Evolutionary conservation across 2,113 vertebrate genomes (phyloP).

Genomic region (Hydrolagus affinis): DNA sequence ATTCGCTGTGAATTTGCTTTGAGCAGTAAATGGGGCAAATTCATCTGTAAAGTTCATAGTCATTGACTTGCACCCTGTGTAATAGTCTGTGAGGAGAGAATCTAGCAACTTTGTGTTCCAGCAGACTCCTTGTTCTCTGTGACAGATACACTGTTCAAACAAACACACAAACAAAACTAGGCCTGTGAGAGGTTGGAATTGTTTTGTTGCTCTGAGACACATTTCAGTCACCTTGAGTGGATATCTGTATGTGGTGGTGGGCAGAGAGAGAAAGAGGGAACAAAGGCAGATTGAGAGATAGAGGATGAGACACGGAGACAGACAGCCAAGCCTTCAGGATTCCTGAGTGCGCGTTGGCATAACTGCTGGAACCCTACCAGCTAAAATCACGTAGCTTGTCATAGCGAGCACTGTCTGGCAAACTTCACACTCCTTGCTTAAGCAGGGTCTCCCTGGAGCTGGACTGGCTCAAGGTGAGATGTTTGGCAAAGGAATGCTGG

Average conservation of each 20-base stretch:
- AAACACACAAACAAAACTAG: constrained; percentile 12
- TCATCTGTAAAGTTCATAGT: constrained; percentile 2
- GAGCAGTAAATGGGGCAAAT: constrained; percentile 13
- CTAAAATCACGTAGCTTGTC: no score
- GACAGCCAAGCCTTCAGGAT: background rate
- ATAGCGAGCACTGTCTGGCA: no score
- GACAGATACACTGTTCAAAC: constrained; percentile 18
- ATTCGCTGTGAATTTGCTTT: constrained; percentile 12
- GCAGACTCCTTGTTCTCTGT: constrained; percentile 12
- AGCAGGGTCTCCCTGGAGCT: no score
- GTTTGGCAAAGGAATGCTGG: no score
- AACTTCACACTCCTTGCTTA: no score
- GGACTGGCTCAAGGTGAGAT: no score
- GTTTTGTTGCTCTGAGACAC: background rate
- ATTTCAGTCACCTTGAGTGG: constrained; percentile 25
- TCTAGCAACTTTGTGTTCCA: constrained; percentile 12
- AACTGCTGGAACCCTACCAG: no score
- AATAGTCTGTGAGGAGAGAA: constrained; percentile 15
- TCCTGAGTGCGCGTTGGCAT: no score
- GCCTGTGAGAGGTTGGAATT: background rate
- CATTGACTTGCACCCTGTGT: constrained; percentile 8
- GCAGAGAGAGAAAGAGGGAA: background rate
- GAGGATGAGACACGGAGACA: background rate
- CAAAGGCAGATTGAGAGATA: background rate
- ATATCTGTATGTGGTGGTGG: background rate